Evolutionary conservation across 2,113 vertebrate species (phyloP), one percentile per base, ranked within the genome.

Genomic region (Anhinga rufa): DNA sequence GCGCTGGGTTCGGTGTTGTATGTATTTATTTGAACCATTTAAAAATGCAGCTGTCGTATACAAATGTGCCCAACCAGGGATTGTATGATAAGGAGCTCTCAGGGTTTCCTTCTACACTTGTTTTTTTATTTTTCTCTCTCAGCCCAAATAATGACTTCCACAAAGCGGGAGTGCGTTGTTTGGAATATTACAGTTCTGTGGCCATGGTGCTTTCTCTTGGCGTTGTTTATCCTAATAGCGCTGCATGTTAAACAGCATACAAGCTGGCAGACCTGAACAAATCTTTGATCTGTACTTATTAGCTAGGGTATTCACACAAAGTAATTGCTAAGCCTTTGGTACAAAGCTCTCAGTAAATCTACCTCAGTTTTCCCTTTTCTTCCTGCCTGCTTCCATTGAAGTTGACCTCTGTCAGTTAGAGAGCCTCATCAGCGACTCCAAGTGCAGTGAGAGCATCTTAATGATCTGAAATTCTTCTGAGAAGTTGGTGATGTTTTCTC

Each of bases 401-500:
- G 97, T 98, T 99, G 98, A 98, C 98, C 98, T 99, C 98, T 98
- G 98, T 97, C 98, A 96, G 97, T 97, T 97, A 97, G 97, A 98
- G 98, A 98, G 98, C 98, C 98, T 98, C 98, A 98, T 98, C 98
- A 98, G 98, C 93, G 97, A 97, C 98, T 98, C 98, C 97, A 96
- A 97, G 97, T 97, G 98, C 98, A 97, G 97, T 95, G 96, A 97
- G 98, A 98, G 97, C 95, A 97, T 97, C 97, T 98, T 99, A 99
- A 99, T 98, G 98, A 98, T 98, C 97, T 98, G 98, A 98, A 98
- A 98, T 99, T 99, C 98, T 98, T 98, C 97, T 97, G 98, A 98
- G 98, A 98, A 98, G 97, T 98, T 98, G 97, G 97, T 98, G 98
- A 98, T 98, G 98, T 99, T 99, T 99, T 98, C 98, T 98, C 98